Evolutionary conservation across 1,140 invertebrate species (phyloP).

Genomic region (Drosophila repleta): DNA sequence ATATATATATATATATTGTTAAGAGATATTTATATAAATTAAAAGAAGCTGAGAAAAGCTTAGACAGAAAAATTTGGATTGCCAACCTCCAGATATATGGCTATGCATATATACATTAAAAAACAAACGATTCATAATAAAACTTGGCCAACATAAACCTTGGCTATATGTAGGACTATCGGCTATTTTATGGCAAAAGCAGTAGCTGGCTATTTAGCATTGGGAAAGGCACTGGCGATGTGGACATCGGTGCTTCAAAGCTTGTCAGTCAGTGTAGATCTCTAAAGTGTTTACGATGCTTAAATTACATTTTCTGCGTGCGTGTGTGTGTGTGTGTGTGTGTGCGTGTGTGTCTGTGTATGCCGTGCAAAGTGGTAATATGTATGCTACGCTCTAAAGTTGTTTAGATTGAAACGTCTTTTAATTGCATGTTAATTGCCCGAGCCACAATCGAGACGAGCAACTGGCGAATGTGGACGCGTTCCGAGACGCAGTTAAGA

Average conservation of each 20-base stretch:
- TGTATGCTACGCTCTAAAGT: slow-evolving; percentile 50
- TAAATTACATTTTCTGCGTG: slow-evolving; percentile 32
- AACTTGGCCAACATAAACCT: slow-evolving; percentile 8
- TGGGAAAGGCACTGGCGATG: slow-evolving; percentile 27
- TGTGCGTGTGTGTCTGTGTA: slow-evolving; percentile 8
- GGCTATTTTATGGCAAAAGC: slow-evolving; percentile 19
- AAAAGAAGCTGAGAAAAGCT: too few species aligned
- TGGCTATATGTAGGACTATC: slow-evolving; percentile 10
- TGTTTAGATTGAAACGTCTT: slow-evolving; percentile 74
- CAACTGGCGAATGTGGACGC: slow-evolving; percentile 24
- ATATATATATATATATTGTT: too few species aligned
- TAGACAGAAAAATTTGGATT: too few species aligned
- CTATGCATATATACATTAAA: too few species aligned
- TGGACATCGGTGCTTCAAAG: slow-evolving; percentile 33
- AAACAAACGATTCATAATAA: background rate
- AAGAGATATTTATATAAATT: too few species aligned
- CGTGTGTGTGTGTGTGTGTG: slow-evolving; percentile 1
- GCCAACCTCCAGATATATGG: too few species aligned
- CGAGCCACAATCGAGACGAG: slow-evolving; percentile 44
- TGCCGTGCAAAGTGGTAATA: slow-evolving; percentile 47
- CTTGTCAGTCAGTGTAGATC: slow-evolving; percentile 31
- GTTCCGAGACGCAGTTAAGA: slow-evolving; percentile 30
- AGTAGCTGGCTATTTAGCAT: slow-evolving; percentile 35
- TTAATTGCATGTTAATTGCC: slow-evolving; percentile 81
- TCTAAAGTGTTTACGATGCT: slow-evolving; percentile 43